These are phyloP conservation scores for Thalpophila matura DNA, from an alignment of 2,888 invertebrate species.

Conservation along the genomic window DNA sequence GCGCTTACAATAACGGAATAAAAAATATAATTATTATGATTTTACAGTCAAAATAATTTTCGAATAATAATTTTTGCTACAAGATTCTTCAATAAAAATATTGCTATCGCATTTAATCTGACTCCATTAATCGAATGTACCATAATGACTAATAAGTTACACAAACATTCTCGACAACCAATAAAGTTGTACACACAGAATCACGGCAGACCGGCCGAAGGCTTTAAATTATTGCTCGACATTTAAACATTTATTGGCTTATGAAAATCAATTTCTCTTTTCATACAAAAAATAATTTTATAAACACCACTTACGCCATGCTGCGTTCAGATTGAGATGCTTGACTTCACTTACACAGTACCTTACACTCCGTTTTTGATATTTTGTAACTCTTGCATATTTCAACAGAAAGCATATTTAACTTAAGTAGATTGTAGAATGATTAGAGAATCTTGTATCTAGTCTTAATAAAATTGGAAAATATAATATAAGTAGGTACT, in stretches of 20 bases:
- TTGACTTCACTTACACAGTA: constrained; percentile 21
- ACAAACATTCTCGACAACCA: constrained; percentile 57
- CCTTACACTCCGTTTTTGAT: constrained; percentile 26
- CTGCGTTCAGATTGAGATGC: constrained; percentile 33
- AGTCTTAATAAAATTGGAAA: no score
- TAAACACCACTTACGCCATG: constrained; percentile 53
- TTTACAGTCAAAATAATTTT: constrained; percentile 15
- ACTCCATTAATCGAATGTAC: constrained; percentile 17
- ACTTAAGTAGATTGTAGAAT: constrained; percentile 10
- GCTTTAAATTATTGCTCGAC: constrained; percentile 84
- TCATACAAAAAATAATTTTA: constrained; percentile 64
- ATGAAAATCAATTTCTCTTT: constrained; percentile 62
- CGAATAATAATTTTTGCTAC: constrained; percentile 11
- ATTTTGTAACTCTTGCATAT: constrained; percentile 20
- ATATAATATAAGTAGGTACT: no score
- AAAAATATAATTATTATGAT: not conserved
- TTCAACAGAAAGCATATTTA: constrained; percentile 21
- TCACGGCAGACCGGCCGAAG: constrained; percentile 81
- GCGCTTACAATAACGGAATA: not conserved
- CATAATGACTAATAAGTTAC: constrained; percentile 40
- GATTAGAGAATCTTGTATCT: not conserved
- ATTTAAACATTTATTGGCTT: constrained; percentile 70
- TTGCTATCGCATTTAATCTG: constrained; percentile 10
- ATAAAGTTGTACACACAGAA: constrained; percentile 64
- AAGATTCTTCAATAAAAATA: constrained; percentile 22